phyloP scores from a whole-genome alignment of 2,797 vertebrate genomes.

The Xerus rutilus region DNA sequence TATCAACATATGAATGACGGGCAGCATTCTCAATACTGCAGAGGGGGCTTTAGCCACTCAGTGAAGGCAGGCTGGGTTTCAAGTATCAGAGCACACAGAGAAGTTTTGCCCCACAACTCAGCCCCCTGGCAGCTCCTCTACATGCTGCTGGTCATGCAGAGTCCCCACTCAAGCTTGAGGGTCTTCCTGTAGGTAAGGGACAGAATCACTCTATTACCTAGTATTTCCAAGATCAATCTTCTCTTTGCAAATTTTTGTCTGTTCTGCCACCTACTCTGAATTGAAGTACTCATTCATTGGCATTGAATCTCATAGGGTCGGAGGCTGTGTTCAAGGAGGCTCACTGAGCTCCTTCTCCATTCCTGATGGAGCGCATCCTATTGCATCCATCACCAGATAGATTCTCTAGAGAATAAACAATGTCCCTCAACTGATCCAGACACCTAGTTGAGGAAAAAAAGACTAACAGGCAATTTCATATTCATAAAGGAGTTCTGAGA shows the following conservation, averaged over 20 bases:
- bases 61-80: fast-evolving
- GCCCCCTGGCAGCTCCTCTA: not conserved
- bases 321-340: no score
- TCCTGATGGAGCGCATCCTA: not conserved
- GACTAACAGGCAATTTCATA: no score
- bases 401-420: not conserved
- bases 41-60: not conserved
- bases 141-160: not conserved
- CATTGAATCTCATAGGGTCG: not conserved
- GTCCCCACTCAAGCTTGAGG: not conserved
- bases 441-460: not conserved
- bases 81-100: not conserved
- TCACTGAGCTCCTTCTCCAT: not conserved
- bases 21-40: fast-evolving
- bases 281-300: not conserved
- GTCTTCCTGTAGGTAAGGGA: no score
- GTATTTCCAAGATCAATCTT: not conserved
- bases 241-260: not conserved
- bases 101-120: no score
- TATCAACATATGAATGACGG: not conserved
- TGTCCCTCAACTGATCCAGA: not conserved
- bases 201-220: not conserved
- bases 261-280: not conserved
- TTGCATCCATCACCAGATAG: not conserved
- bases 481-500: not conserved